Evolutionary conservation across 1,140 invertebrate species (phyloP).

Genomic region (Euwallacea similis): DNA sequence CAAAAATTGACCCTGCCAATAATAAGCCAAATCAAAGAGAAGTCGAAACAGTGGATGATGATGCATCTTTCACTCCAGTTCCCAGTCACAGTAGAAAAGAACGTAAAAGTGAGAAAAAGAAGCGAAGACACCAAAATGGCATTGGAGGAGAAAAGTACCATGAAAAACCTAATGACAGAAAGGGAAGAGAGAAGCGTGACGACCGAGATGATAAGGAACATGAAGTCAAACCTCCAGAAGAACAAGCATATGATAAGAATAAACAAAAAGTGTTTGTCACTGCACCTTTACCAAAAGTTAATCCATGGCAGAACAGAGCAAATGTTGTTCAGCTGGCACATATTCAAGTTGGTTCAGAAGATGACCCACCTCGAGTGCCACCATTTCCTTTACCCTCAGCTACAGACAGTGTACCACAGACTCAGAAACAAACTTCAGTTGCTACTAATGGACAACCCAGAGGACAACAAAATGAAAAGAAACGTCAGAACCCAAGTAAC

Average conservation of each 20-base stretch:
- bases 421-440: too few species aligned
- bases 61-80: conserved; percentile 57
- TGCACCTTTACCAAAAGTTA: conserved; percentile 63
- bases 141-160: conserved; percentile 29
- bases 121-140: conserved; percentile 43
- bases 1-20: neutral
- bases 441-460: too few species aligned
- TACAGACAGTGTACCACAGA: too few species aligned
- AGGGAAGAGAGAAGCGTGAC: conserved; percentile 37
- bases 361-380: too few species aligned
- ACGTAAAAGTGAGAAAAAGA: conserved; percentile 53
- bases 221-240: conserved; percentile 45
- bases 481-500: too few species aligned
- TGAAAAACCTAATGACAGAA: conserved; percentile 35
- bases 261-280: conserved; percentile 59
- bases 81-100: conserved; percentile 57
- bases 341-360: too few species aligned
- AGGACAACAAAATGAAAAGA: too few species aligned
- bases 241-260: conserved; percentile 50
- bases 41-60: conserved; percentile 51
- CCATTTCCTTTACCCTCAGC: too few species aligned
- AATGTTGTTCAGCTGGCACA: conserved; percentile 9
- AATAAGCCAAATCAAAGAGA: conserved; percentile 33
- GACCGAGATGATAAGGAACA: conserved; percentile 34
- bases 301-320: conserved; percentile 61